Evolutionary conservation across 2,113 vertebrate species (phyloP), one percentile per base, ranked within the genome.

Genomic region (Pedionomus torquatus): DNA sequence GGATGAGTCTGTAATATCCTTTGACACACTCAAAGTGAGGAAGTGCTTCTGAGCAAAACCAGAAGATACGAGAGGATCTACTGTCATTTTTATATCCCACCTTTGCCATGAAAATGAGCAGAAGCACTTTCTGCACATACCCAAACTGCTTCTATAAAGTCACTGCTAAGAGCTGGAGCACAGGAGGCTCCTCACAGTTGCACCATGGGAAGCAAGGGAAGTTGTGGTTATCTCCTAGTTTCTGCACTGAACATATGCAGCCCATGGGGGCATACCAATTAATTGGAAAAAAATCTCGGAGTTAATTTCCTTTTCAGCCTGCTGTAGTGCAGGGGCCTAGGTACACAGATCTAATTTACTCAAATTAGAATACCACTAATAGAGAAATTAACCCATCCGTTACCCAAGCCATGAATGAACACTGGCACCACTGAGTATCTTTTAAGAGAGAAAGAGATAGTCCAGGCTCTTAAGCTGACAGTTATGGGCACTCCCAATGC

Each of bases 251-350:
- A 90, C 65, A 37, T 61, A 71, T 94, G 80, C 90, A 90, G 70
- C 96, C 95, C 90, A 1, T 54, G 91, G 96, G 98, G 96, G 93
- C 95, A 96, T 75, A 86, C 52, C 84, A 97, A 93, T 98, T 98
- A 98, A 98, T 97, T 98, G 95, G 93, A 54, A 91, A 95, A 98
- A 92, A 89, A 95, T 77, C 84, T 90, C 95, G 58, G 83, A 97
- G 87, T 94, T 97, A 98, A 98, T 98, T 98, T 98, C 83, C 66
- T 97, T 92, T 93, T 82, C 93, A 86, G 77, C 60, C 83, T 90
- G 85, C 94, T 93, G 87, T 96, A 95, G 92, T 96, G 95, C 91
- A 95, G 92, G 85, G 93, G 74, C 93, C 88, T 97, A 63, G 69
- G 92, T 90, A 95, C 63, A 74, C 52, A 97, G 95, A 96, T 93